A percentile compares a stretch with the other conserved stretches of the same genome.
Conservation (phyloP, 2,888 invertebrate genomes). For the Lithophane semibrunnea region DNA sequence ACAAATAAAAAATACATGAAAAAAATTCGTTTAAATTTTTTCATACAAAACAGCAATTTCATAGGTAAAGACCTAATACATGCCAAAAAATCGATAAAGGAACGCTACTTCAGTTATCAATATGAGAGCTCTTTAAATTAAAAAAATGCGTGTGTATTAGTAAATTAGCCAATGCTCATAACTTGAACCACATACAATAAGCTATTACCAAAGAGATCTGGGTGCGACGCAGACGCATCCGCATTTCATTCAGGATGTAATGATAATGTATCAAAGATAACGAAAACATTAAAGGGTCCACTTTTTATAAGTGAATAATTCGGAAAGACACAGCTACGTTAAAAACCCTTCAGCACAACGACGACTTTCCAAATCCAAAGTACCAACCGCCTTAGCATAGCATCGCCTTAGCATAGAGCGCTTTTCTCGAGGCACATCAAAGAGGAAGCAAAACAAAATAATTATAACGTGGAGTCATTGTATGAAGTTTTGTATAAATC, state of each 20-base stretch:
- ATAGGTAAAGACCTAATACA: background rate
- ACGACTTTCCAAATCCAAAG: background rate
- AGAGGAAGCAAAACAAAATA: constrained; percentile 4
- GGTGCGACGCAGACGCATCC: constrained; percentile 55
- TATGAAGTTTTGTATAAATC: background rate
- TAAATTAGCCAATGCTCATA: constrained; percentile 8
- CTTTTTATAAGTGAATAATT: constrained; percentile 36
- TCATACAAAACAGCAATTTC: too few relatives aligned
- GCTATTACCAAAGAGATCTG: constrained; percentile 48
- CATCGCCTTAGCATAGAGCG: too few relatives aligned
- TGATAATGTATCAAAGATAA: constrained; percentile 40
- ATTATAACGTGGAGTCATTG: background rate
- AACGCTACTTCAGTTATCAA: background rate
- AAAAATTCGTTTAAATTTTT: too few relatives aligned
- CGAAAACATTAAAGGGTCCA: constrained; percentile 19
- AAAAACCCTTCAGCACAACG: background rate
- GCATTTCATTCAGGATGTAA: constrained; percentile 56
- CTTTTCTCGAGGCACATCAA: background rate
- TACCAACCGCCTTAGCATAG: background rate
- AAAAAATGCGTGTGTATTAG: background rate
- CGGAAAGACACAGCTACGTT: background rate
- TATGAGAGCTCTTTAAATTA: background rate
- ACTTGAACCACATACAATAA: constrained; percentile 39
- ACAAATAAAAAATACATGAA: too few relatives aligned
- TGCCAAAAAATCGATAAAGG: background rate